Evolutionary conservation across 2,797 vertebrate species (phyloP), one percentile per base, ranked within the genome.

Genomic region (Lagocephalus sceleratus): DNA sequence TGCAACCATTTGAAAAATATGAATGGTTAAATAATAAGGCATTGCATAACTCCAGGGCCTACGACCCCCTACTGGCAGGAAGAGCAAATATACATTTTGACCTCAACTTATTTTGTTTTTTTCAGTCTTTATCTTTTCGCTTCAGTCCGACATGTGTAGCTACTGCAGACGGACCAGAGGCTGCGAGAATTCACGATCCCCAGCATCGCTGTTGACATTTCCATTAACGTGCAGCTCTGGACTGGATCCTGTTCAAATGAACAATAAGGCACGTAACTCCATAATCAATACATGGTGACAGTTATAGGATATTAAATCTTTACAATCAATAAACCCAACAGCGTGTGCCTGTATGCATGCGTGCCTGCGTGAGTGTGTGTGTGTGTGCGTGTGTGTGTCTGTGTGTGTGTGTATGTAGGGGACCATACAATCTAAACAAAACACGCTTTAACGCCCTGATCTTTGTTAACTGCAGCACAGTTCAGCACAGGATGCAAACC

Each of bases 381-480:
- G 26, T 29, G 26, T 47, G 20, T 20, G 54, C 5, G 22, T 20
- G 43, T 20, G 17, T 52, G 29, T 44, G 3, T 52, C 11, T 41
- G 47, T 54, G 41, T 38, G 19, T 51, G 54, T 47, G 47, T 49
- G 38, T 51, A 43, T n/a, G 42, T 45, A 32, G 21, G 12, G 38
- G 5, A 12, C 38, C 19, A 63, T 47, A 49, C 56, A 58, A 55
- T 42, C 41, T 51, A 60, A 66, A 69, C 53, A 48, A 39, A 26
- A 40, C 35, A 42, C 47, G 20, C 71, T 67, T 55, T 57, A 78
- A 85, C 82, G 85, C 82, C 67, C 73, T 60, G 46, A 52, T 74
- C 66, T 67, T 43, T 16, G 60, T 63, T 38, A 53, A 77, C 57
- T 50, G 47, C 53, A 47, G 23, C 59, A n/a, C 54, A 7, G 39